These are phyloP conservation scores for Apeltes quadracus DNA, from an alignment of 2,113 vertebrate species.

Conservation along the genomic window DNA sequence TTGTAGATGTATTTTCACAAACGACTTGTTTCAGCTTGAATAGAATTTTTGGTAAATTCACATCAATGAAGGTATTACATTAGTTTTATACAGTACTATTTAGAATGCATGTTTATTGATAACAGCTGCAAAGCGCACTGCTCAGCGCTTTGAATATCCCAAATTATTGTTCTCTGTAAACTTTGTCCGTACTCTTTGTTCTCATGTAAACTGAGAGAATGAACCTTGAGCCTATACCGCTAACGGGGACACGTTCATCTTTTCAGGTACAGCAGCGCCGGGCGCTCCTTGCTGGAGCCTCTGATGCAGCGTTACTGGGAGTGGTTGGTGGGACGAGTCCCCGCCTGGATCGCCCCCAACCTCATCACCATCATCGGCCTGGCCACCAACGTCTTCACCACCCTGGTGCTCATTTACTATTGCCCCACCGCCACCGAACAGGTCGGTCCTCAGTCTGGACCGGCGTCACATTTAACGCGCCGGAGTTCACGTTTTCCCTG, in stretches of 20 bases:
- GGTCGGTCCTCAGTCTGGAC: conserved; percentile 75
- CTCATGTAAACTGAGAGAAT: background rate
- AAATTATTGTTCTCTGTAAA: background rate
- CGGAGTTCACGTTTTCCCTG: background rate
- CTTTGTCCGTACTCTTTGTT: no score
- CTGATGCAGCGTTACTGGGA: conserved; percentile 98
- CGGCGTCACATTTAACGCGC: background rate
- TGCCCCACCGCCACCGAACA: conserved; percentile 97
- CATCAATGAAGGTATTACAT: background rate
- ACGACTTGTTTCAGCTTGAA: background rate
- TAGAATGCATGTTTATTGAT: no score
- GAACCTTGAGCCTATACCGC: background rate
- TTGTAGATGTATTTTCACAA: background rate
- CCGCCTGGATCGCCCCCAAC: conserved; percentile 96
- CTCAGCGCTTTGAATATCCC: background rate
- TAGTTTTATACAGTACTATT: background rate
- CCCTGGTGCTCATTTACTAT: conserved; percentile 92
- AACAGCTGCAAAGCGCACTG: background rate
- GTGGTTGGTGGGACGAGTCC: conserved; percentile 91
- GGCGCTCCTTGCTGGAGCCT: conserved; percentile 94
- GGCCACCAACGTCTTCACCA: conserved; percentile 94
- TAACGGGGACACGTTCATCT: background rate
- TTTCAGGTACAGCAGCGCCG: conserved; percentile 88
- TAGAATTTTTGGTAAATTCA: background rate
- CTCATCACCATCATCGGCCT: conserved; percentile 96